Conservation (phyloP, 1,140 invertebrate species). For the Drosophila tsacasi region DNA sequence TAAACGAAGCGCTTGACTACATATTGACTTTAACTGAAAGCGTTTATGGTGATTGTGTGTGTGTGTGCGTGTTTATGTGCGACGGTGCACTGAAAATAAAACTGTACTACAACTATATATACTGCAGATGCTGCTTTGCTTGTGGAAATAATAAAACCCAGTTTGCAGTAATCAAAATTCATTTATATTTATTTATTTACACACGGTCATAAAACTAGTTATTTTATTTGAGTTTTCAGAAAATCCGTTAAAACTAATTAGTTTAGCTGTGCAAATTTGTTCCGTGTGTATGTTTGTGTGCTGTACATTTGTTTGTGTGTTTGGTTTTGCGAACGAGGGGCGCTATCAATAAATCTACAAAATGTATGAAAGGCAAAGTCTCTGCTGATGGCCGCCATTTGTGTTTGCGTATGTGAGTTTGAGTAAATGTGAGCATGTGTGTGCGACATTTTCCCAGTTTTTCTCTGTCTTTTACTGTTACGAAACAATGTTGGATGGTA, state of each 20-base stretch:
- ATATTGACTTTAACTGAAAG: conserved; percentile 76
- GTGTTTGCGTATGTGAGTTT: conserved; percentile 22
- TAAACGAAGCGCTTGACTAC: conserved; percentile 71
- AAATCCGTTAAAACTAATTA: background rate
- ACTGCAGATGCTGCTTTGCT: too few relatives aligned
- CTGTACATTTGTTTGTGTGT: conserved; percentile 21
- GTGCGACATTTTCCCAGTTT: conserved; percentile 11
- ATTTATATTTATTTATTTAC: background rate
- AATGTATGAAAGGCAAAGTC: conserved; percentile 60
- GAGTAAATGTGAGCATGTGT: conserved; percentile 15
- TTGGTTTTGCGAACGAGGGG: conserved; percentile 35
- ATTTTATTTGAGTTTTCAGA: background rate
- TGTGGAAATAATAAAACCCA: background rate
- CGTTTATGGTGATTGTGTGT: conserved; percentile 70
- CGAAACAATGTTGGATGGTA: conserved; percentile 48
- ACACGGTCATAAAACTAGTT: background rate
- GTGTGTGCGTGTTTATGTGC: conserved; percentile 12
- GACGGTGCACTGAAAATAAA: conserved; percentile 6
- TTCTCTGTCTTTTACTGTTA: conserved; percentile 9
- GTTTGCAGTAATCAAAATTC: background rate
- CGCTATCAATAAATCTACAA: conserved; percentile 71
- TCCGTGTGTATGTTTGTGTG: conserved; percentile 1
- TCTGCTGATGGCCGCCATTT: conserved; percentile 44
- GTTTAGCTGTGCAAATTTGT: background rate
- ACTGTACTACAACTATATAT: too few relatives aligned